These are phyloP conservation scores for Halesus radiatus DNA, from an alignment of 1,140 invertebrate genomes.

Conservation along the genomic window DNA sequence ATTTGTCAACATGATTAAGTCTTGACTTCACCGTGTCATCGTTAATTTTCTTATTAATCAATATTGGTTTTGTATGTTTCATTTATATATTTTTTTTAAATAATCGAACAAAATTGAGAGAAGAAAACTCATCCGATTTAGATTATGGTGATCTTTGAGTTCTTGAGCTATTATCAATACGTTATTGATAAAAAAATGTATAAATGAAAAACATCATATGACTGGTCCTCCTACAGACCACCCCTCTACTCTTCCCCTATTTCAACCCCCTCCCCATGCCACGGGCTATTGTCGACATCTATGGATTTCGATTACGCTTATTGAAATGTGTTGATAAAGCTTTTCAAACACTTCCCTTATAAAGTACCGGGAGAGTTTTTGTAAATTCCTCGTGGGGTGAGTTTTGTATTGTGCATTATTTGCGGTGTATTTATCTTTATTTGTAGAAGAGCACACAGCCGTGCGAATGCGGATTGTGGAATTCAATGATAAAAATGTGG, in stretches of 20 bases:
- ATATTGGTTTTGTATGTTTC: no score
- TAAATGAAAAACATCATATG: neutral
- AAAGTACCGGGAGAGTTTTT: neutral
- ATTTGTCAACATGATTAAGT: no score
- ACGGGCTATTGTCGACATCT: conserved; percentile 43
- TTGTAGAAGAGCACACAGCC: neutral
- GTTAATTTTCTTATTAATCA: no score
- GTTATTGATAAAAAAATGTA: neutral
- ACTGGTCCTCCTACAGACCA: neutral
- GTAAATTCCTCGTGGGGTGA: neutral
- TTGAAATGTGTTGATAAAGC: conserved; percentile 55
- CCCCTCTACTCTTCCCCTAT: neutral
- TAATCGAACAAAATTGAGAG: no score
- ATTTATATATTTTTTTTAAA: no score
- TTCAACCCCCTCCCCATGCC: conserved; percentile 1
- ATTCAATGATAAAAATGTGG: no score
- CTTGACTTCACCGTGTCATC: no score
- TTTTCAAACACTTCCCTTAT: conserved; percentile 45
- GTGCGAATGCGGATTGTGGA: no score
- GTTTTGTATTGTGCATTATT: conserved; percentile 14
- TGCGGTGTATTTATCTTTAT: conserved; percentile 27
- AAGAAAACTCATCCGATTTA: no score
- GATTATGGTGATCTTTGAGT: no score
- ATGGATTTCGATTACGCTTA: conserved; percentile 51
- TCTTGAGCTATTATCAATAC: no score